Base-by-base conservation (phyloP, 2,888 invertebrate species). In the Heliconius ismenius region DNA sequence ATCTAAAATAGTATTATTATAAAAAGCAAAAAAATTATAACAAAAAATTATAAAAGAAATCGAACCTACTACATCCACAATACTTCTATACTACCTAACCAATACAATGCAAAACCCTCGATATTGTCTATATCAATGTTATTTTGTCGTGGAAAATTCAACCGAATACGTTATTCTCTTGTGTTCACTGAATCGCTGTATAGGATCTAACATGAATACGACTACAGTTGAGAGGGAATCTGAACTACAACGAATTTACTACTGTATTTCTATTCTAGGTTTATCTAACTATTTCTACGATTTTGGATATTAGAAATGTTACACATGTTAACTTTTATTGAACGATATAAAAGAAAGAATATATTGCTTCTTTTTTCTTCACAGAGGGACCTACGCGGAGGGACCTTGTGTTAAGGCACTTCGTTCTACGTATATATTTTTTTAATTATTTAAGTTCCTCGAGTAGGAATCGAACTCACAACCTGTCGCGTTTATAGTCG, bases 181-280 rank as follows among this genome's bases (percentile, higher is more conserved):
- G 58, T 70, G 70, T 32, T 28, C 54, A 54, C 58, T 70, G 54
- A 58, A 32, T 32, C 21, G 54, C n/a, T 70, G 21, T 70, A 32
- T 15, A 69, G 28, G 21, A 70, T 21, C 32, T 58, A 70, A 70
- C 70, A 70, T 54, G 70, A 54, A 70, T 70, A 54, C 32, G 28
- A 70, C 32, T 54, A 49, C 58, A 54, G 58, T n/a, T 54, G n/a
- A 58, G 58, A 70, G 54, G 0, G n/a, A 58, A 58, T 70, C 70
- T 24, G 32, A n/a, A 70, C 70, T 70, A 32, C 32, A n/a, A 10
- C 28, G 69, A 67, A 39, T 67, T 54, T 58, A 70, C 70, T 54
- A n/a, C n/a, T 69, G 21, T 28, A 69, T 69, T 58, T 43, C 3
- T 24, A 43, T 32, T 67, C 15, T 43, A 67, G 39, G 10, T 11